Evolutionary conservation across 2,113 vertebrate species (phyloP).

Genomic region (Danio rerio): DNA sequence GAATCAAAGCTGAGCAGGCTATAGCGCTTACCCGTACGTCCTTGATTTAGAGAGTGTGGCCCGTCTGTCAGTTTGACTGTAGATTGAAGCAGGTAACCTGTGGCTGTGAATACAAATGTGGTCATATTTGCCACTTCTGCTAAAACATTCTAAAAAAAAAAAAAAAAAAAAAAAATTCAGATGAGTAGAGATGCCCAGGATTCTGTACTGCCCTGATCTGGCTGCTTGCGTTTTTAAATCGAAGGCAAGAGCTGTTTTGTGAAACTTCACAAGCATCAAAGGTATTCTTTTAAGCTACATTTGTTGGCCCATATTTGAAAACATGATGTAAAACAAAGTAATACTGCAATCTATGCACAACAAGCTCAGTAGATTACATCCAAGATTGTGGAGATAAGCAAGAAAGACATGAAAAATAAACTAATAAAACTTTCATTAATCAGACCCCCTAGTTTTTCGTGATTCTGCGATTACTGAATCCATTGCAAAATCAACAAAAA

Average conservation of each 20-base stretch:
- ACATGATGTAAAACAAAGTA: not conserved
- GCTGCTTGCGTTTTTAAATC: not conserved
- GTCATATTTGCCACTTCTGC: not conserved
- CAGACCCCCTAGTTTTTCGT: too few species aligned
- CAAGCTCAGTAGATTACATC: not conserved
- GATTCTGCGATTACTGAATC: too few species aligned
- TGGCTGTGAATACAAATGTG: constrained; percentile 28
- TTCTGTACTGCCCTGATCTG: not conserved
- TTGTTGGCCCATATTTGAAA: not conserved
- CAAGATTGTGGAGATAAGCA: too few species aligned
- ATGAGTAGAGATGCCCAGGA: constrained; percentile 15
- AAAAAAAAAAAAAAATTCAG: not conserved
- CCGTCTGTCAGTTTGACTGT: constrained; percentile 20
- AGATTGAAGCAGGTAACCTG: not conserved
- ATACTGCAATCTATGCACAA: not conserved
- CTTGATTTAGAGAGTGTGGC: constrained; percentile 23
- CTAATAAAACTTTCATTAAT: too few species aligned
- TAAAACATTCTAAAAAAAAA: not conserved
- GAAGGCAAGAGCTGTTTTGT: not conserved
- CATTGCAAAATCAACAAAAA: too few species aligned
- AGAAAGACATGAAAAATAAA: too few species aligned
- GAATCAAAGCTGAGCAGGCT: constrained; percentile 42
- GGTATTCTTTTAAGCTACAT: not conserved
- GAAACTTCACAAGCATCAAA: not conserved
- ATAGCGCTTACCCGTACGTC: not conserved